Evolutionary conservation across 1,140 invertebrate genomes (phyloP).

Genomic region (Leptoteleia sp.): DNA sequence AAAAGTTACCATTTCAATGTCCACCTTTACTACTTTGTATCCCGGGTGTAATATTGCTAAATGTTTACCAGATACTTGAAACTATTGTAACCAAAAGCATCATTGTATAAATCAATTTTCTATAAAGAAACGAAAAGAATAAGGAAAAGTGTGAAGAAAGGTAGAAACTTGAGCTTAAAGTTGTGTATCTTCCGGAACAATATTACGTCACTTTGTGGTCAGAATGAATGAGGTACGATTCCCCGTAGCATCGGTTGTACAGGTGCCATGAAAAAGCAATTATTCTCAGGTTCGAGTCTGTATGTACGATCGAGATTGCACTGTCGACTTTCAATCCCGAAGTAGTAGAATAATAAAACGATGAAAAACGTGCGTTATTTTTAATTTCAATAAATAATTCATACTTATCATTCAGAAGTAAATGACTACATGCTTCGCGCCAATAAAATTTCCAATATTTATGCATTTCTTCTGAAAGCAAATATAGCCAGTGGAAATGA

Average conservation of each 20-base stretch:
- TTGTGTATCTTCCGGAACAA: no score
- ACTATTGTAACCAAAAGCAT: no score
- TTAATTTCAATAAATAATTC: conserved; percentile 71
- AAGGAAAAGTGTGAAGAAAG: no score
- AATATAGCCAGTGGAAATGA: neutral
- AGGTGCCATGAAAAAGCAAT: conserved; percentile 62
- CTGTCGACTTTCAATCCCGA: conserved; percentile 8
- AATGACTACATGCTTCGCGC: conserved; percentile 15
- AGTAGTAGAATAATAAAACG: conserved; percentile 17
- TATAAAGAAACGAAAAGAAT: no score
- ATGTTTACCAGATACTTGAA: no score
- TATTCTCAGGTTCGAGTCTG: conserved; percentile 27
- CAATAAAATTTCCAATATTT: conserved; percentile 47
- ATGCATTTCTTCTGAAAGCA: conserved; percentile 27
- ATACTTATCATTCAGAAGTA: conserved; percentile 18
- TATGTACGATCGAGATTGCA: conserved; percentile 38
- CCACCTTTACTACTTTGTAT: no score
- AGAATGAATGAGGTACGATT: conserved; percentile 40
- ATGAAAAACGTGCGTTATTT: conserved; percentile 61
- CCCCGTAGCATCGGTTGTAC: conserved; percentile 24
- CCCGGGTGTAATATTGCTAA: no score
- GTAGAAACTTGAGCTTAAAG: no score
- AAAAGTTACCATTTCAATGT: no score
- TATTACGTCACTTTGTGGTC: conserved; percentile 31
- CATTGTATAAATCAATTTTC: no score